These are phyloP conservation scores for Paraescarpia echinospica DNA, from an alignment of 1,140 invertebrate species.

Conservation along the genomic window DNA sequence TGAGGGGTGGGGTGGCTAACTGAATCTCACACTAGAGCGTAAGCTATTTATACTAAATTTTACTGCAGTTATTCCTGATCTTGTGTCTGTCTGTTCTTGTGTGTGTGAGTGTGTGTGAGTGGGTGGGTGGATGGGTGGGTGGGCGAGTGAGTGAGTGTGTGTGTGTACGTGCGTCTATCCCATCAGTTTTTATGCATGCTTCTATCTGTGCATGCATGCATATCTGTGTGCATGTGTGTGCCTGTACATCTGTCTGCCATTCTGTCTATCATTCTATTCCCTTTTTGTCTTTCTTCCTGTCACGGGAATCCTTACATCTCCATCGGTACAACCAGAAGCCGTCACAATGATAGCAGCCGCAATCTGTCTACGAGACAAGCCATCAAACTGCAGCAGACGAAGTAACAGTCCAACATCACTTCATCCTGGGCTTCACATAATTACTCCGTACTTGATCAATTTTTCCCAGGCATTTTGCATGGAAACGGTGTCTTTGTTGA, in stretches of 20 bases:
- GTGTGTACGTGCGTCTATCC: too few relatives aligned
- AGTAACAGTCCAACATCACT: neutral
- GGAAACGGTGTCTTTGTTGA: neutral
- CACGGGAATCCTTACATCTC: neutral
- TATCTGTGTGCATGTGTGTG: neutral
- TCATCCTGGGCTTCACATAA: neutral
- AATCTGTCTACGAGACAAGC: constrained; percentile 20
- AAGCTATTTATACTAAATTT: too few relatives aligned
- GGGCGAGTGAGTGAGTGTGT: too few relatives aligned
- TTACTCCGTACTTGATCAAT: neutral
- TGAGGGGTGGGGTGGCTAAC: too few relatives aligned
- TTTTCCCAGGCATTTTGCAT: neutral
- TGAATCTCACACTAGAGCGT: too few relatives aligned
- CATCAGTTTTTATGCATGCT: too few relatives aligned
- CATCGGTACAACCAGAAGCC: neutral
- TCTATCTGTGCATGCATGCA: neutral
- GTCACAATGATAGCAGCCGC: neutral
- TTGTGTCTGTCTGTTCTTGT: too few relatives aligned
- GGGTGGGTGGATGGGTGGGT: too few relatives aligned
- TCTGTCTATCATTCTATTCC: neutral
- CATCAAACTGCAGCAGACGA: neutral
- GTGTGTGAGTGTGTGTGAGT: too few relatives aligned
- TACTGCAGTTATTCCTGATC: too few relatives aligned
- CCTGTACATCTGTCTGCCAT: neutral
- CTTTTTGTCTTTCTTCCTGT: neutral